Base-by-base conservation (phyloP, 2,113 vertebrate genomes). In the Seriola rivoliana region DNA sequence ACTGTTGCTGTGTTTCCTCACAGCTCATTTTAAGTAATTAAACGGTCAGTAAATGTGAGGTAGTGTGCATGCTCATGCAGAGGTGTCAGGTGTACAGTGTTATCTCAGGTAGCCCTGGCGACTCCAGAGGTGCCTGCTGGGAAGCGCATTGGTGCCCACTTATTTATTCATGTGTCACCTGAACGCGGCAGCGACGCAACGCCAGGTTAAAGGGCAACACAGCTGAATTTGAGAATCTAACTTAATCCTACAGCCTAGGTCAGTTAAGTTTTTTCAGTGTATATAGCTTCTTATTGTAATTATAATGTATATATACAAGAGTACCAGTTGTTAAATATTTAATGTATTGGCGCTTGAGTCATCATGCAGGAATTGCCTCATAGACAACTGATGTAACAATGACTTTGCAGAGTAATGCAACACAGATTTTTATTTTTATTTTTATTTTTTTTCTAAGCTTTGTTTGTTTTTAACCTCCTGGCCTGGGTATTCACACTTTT, bases 121-220 rank as follows among this genome's bases (percentile, higher is more conserved):
- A 81, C 64, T 75, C 70, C 34, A 60, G 19, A 76, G 69, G 78
- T 68, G 86, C 88, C 92, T 92, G 83, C 91, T 93, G 90, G 78
- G 84, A 90, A 88, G 90, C 92, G 89, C 58, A 69, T 55, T 4
- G 55, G 50, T 59, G 71, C 80, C 46, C 87, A 55, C 72, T 95
- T 78, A 95, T 89, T 95, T 91, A 95, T 95, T 94, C 64, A 95
- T 94, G 90, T 92, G 94, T 92, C 93, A 95, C 90, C 86, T 88
- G 94, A 95, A 91, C 92, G 78, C 90, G 0, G 55, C 81, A 66
- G 59, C 57, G 52, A 71, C 70, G 65, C 82, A 82, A 29, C 71
- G 64, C 63, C 36, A 48, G 74, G 71, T 79, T 71, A 75, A 73
- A 87, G 78, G 50, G 80, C 60, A 80, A 58, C 74, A 17, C 54